A percentile compares a stretch with the other conserved stretches of the same genome.
Conservation (phyloP, 2,797 vertebrate species). For the Characodon lateralis region DNA sequence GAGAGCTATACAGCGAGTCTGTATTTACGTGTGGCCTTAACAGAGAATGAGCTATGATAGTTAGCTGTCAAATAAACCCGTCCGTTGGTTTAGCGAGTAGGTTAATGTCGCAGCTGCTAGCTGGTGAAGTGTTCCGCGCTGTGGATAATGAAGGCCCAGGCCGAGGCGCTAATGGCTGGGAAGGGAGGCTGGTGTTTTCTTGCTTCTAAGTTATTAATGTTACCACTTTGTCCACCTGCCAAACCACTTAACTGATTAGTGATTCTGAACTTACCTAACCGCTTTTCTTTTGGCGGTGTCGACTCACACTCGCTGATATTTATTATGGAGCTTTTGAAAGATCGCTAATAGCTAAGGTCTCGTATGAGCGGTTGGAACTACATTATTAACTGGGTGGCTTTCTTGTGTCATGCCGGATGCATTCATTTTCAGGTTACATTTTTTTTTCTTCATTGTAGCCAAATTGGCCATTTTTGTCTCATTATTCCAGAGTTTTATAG, state of each 20-base stretch:
- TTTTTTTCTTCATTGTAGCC: not conserved
- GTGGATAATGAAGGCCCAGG: constrained; percentile 59
- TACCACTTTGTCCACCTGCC: constrained; percentile 35
- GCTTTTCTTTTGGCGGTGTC: constrained; percentile 6
- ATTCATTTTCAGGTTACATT: constrained; percentile 47
- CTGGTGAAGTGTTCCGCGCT: constrained; percentile 74
- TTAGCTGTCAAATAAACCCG: constrained; percentile 36
- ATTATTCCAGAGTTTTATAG: not conserved
- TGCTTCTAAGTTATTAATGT: constrained; percentile 74
- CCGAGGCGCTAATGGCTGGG: constrained; percentile 52
- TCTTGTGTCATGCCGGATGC: constrained; percentile 66
- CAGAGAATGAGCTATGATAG: not conserved
- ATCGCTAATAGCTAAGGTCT: constrained; percentile 11
- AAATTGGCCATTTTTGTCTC: not conserved
- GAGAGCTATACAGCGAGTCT: not conserved
- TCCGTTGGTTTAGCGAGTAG: constrained; percentile 23
- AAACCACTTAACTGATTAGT: constrained; percentile 66
- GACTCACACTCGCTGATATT: constrained; percentile 1
- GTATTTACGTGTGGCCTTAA: not conserved
- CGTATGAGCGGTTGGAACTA: constrained; percentile 10
- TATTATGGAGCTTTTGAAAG: not conserved
- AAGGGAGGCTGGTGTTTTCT: constrained; percentile 57
- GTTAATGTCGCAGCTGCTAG: constrained; percentile 57
- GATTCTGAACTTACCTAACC: constrained; percentile 13
- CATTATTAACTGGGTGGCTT: constrained; percentile 36